Percentiles rank a stretch among this genome's conserved stretches.
phyloP scores from a whole-genome alignment of 1,140 invertebrate genomes.

The Trissolcus basalis region DNA sequence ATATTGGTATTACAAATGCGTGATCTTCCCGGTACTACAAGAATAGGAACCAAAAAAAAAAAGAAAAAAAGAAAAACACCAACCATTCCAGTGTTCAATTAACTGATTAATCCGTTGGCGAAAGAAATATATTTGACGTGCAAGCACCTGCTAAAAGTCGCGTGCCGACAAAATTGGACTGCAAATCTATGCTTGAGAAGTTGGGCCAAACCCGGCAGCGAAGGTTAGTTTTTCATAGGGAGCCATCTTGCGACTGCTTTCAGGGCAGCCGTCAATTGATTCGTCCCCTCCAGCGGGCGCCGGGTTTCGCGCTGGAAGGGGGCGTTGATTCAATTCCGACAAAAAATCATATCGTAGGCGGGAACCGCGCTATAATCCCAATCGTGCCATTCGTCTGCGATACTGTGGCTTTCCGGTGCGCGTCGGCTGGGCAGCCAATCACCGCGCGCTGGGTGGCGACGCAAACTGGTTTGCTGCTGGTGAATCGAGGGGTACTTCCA shows the following conservation, averaged over 20 bases:
- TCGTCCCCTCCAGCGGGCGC: conserved; percentile 66
- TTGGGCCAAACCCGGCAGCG: conserved; percentile 36
- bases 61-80: not conserved
- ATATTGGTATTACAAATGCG: too few relatives aligned
- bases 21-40: too few relatives aligned
- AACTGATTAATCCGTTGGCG: conserved; percentile 30
- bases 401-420: conserved; percentile 54
- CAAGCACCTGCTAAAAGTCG: conserved; percentile 38
- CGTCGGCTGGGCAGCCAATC: conserved; percentile 57
- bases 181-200: conserved; percentile 44
- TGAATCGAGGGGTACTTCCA: conserved; percentile 67
- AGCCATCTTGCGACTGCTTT: conserved; percentile 76
- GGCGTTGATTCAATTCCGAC: conserved; percentile 71
- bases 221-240: conserved; percentile 70
- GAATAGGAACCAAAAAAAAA: not conserved
- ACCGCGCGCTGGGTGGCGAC: conserved; percentile 63
- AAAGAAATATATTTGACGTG: conserved; percentile 36
- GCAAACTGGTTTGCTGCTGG: conserved; percentile 67
- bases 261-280: conserved; percentile 75
- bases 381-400: conserved; percentile 60
- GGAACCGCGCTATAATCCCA: conserved; percentile 55
- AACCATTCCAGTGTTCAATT: not conserved
- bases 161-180: conserved; percentile 47
- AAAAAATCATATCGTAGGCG: conserved; percentile 65
- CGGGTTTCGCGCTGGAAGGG: conserved; percentile 49